Conservation (phyloP, 2,797 vertebrate species). For the Etheostoma nigrum region DNA sequence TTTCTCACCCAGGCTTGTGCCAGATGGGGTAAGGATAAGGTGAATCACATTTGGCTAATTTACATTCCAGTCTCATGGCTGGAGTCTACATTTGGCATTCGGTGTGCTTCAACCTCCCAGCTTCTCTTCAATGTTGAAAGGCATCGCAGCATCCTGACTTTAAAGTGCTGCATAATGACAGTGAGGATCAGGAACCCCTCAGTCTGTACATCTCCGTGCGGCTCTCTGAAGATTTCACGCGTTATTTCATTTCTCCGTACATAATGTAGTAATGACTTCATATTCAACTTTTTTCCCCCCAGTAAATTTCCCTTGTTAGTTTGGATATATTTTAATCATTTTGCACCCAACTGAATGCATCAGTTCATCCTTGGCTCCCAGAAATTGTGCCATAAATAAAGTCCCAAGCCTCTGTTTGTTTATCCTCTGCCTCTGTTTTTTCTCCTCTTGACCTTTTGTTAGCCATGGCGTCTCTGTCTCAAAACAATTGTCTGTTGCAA, state of each 20-base stretch:
- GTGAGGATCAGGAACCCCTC: slow-evolving; percentile 47
- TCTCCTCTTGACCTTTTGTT: neutral
- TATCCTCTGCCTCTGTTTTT: neutral
- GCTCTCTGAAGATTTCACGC: slow-evolving; percentile 9
- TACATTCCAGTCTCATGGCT: slow-evolving; percentile 60
- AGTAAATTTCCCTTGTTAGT: slow-evolving; percentile 32
- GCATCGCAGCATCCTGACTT: slow-evolving; percentile 51
- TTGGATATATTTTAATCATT: slow-evolving; percentile 15
- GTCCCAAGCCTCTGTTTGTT: slow-evolving; percentile 1
- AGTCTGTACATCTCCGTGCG: slow-evolving; percentile 13
- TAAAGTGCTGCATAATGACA: slow-evolving; percentile 60
- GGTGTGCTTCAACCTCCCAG: slow-evolving; percentile 41
- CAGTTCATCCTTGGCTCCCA: neutral
- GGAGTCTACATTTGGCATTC: slow-evolving; percentile 59
- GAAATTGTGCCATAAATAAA: neutral
- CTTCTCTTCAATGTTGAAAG: slow-evolving; percentile 48
- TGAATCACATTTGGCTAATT: slow-evolving; percentile 62
- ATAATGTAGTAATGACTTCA: slow-evolving; percentile 19
- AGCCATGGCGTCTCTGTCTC: neutral
- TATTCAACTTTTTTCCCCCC: neutral
- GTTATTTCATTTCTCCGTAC: slow-evolving; percentile 27
- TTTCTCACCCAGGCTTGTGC: slow-evolving; percentile 34
- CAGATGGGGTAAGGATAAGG: slow-evolving; percentile 67
- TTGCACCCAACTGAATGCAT: neutral
- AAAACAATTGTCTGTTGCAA: neutral